Evolutionary conservation across 2,888 invertebrate species (phyloP), one percentile per base, ranked within the genome.

Genomic region (Epinotia nisella): DNA sequence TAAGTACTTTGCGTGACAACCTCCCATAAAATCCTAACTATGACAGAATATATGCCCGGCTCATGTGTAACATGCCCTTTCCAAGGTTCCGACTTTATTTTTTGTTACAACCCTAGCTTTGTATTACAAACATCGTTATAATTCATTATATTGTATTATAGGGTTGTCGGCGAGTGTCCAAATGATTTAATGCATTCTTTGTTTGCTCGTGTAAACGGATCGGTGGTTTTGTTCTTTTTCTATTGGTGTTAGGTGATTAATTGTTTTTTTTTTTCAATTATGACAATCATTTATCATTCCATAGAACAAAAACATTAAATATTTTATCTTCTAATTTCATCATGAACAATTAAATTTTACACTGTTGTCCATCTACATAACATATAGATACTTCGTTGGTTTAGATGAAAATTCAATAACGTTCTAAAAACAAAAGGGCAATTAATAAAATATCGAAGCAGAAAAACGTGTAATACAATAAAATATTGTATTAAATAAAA

Each of bases 1-100:
- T 67, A 64, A 73, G 73, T 72, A 73, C 68, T 69, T 64, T 53
- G 73, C 73, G 73, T 73, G 73, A 64, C 73, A 69, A 64, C 13
- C 35, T 21, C 62, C 64, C 73, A 73, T 73, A 73, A 73, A 73
- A 73, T 51, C 58, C 58, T 59, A 72, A 72, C 67, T 55, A 72
- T 56, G 58, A 69, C 55, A 67, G 62, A 69, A 62, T 73, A 73
- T 73, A 73, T 73, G 73, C 67, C 49, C 67, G 60, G 62, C 56
- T 72, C 73, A 64, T 73, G 45, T 73, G 66, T 71, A 66, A 53
- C 59, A 59, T 69, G 58, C 62, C 68, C 51, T 73, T 66, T 39
- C 70, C 62, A 70, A 62, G 70, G 70, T 70, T 56, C 61, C 60
- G 19, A 19, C 55, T 62, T 49, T 21, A 39, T 15, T 64, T 68